Evolutionary conservation across 2,888 invertebrate genomes (phyloP), one percentile per base, ranked within the genome.

Genomic region (Pandemis corylana): DNA sequence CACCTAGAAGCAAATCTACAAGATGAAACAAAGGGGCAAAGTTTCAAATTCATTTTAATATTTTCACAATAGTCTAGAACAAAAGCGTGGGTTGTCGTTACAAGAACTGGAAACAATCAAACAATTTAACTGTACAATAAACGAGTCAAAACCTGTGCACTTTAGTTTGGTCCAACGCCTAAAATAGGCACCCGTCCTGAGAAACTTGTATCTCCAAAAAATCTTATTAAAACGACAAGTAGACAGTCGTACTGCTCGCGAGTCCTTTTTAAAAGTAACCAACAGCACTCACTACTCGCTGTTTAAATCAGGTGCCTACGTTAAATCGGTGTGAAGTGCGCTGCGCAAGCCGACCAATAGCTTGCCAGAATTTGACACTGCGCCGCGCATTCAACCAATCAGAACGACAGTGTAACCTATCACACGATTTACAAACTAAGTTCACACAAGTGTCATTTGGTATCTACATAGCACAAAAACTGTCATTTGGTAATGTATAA

Each of bases 1-100:
- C 77, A 77, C 78, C 42, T 77, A 78, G 69, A 75, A 70, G 42
- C 73, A 71, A 87, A 88, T 85, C 87, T 89, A 90, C 87, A 87
- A 89, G 79, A 84, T 83, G 84, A 92, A 91, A 92, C 90, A 89
- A 91, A 86, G 80, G 81, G 86, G 80, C 83, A 90, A 91, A 91
- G 91, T 92, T 93, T 93, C 90, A 93, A 94, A 94, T 92, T 92
- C 92, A 92, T 93, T 94, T 94, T 94, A 94, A 94, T 94, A 90
- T 90, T 84, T 89, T 85, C 93, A 93, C 91, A 93, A 90, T 91
- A 91, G 88, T 91, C 90, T 92, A 93, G 91, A 92, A 88, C 89
- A 89, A 89, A 84, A 84, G 85, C 87, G 87, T 87, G 84, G 85
- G 86, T 88, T 86, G 85, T 84, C 85, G 88, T 84, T 74, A 88